Percentiles rank a stretch among this genome's conserved stretches.
These are phyloP conservation scores for Osmerus eperlanus DNA, from an alignment of 2,113 vertebrate genomes.

Conservation along the genomic window DNA sequence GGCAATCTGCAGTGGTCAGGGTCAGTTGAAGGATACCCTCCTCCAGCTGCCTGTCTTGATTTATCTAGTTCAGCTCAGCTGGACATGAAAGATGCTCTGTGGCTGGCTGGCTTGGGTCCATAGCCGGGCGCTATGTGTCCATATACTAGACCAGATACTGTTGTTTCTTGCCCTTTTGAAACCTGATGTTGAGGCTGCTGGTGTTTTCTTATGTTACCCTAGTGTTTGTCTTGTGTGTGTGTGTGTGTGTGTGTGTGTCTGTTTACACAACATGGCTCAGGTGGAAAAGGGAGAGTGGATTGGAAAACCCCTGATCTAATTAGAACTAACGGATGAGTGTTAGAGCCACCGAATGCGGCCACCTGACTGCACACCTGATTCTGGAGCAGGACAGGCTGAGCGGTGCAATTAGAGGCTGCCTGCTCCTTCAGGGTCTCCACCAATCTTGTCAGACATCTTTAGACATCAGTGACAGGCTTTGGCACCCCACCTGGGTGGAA, in stretches of 20 bases:
- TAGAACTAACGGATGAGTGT: neutral
- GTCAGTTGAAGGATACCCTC: constrained; percentile 43
- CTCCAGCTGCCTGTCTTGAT: constrained; percentile 33
- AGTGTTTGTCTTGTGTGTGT: neutral
- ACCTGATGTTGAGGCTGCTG: neutral
- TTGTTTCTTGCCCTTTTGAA: no score
- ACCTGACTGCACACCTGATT: no score
- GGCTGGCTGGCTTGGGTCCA: constrained; percentile 10
- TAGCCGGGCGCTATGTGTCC: constrained; percentile 1
- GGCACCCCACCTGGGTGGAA: no score
- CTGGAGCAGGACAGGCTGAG: no score
- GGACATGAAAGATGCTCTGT: constrained; percentile 28
- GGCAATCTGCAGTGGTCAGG: constrained; percentile 32
- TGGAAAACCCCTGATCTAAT: neutral
- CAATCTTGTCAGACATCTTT: no score
- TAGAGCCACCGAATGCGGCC: neutral
- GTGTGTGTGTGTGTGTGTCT: neutral
- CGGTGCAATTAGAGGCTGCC: neutral
- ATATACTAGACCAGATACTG: neutral
- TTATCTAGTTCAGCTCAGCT: constrained; percentile 16
- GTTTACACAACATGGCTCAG: neutral
- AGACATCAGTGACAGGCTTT: no score
- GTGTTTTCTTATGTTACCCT: neutral
- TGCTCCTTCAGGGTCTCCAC: neutral
- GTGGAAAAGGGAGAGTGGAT: neutral